These are phyloP conservation scores for Pachyrhynchus sulphureomaculatus DNA, from an alignment of 1,140 invertebrate genomes.

Conservation along the genomic window DNA sequence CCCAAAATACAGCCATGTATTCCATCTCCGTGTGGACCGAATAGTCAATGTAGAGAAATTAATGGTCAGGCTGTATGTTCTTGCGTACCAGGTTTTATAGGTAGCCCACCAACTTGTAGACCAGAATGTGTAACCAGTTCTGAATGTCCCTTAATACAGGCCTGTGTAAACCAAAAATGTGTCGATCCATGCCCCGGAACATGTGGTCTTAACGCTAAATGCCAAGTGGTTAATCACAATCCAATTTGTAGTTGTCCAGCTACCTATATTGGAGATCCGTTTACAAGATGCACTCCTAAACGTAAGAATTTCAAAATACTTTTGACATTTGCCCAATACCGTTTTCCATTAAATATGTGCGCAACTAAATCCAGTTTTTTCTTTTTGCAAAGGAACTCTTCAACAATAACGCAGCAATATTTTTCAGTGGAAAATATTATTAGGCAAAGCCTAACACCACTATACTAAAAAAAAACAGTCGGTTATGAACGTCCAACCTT, in stretches of 20 bases:
- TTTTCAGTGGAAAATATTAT: no score
- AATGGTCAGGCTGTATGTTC: slow-evolving; percentile 59
- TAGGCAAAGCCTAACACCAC: no score
- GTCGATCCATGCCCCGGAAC: slow-evolving; percentile 62
- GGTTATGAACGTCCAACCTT: no score
- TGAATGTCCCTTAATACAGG: slow-evolving; percentile 62
- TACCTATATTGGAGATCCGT: slow-evolving; percentile 57
- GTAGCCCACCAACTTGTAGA: slow-evolving; percentile 55
- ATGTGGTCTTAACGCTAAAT: slow-evolving; percentile 64
- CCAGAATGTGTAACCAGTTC: slow-evolving; percentile 65
- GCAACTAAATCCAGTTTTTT: no score
- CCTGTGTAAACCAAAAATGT: slow-evolving; percentile 65
- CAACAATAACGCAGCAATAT: no score
- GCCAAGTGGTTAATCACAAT: slow-evolving; percentile 64
- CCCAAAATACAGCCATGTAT: slow-evolving; percentile 49
- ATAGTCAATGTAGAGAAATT: slow-evolving; percentile 60
- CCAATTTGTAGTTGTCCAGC: slow-evolving; percentile 52
- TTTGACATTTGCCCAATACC: neutral
- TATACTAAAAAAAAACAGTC: no score
- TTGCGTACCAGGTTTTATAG: slow-evolving; percentile 55
- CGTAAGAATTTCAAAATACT: slow-evolving; percentile 18
- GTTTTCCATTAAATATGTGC: no score
- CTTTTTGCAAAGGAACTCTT: no score
- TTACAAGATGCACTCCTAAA: slow-evolving; percentile 63
- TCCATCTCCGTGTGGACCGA: slow-evolving; percentile 59